These are phyloP conservation scores for Erynnis tages DNA, from an alignment of 2,888 invertebrate species.

Conservation along the genomic window DNA sequence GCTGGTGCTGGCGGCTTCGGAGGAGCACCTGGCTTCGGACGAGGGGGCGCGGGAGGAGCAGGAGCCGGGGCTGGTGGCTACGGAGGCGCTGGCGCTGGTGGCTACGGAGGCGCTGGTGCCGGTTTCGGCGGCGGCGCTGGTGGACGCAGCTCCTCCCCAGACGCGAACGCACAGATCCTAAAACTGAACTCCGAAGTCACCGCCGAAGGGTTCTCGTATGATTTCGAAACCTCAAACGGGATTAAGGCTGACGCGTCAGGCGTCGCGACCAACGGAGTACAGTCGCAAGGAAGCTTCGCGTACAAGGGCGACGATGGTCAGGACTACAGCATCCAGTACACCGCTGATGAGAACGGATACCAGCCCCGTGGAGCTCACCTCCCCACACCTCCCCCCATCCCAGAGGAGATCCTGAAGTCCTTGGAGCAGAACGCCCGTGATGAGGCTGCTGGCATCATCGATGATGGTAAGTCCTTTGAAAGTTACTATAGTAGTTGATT, in stretches of 20 bases:
- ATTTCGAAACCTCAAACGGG: constrained; percentile 75
- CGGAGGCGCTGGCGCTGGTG: constrained; percentile 35
- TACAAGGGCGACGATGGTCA: constrained; percentile 78
- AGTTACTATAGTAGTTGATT: not conserved
- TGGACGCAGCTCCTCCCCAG: constrained; percentile 50
- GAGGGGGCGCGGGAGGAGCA: constrained; percentile 37
- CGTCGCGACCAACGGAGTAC: constrained; percentile 72
- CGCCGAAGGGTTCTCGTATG: constrained; percentile 71
- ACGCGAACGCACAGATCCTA: constrained; percentile 68
- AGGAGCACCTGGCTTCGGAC: constrained; percentile 33
- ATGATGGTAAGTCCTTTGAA: constrained; percentile 67
- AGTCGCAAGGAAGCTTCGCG: constrained; percentile 72
- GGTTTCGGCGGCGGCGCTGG: constrained; percentile 43
- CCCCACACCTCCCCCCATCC: constrained; percentile 75
- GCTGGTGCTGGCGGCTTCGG: constrained; percentile 40
- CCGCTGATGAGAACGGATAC: constrained; percentile 76
- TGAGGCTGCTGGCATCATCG: constrained; percentile 73
- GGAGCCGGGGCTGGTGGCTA: constrained; percentile 37
- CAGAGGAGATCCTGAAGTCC: constrained; percentile 71
- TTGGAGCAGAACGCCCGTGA: constrained; percentile 76
- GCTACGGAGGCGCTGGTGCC: constrained; percentile 39
- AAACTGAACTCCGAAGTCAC: constrained; percentile 69
- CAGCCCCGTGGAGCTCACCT: constrained; percentile 72
- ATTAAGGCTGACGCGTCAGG: constrained; percentile 74
- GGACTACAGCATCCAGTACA: constrained; percentile 75